Conservation (phyloP, 1,140 invertebrate genomes). For the Stegodyphus dumicola region DNA sequence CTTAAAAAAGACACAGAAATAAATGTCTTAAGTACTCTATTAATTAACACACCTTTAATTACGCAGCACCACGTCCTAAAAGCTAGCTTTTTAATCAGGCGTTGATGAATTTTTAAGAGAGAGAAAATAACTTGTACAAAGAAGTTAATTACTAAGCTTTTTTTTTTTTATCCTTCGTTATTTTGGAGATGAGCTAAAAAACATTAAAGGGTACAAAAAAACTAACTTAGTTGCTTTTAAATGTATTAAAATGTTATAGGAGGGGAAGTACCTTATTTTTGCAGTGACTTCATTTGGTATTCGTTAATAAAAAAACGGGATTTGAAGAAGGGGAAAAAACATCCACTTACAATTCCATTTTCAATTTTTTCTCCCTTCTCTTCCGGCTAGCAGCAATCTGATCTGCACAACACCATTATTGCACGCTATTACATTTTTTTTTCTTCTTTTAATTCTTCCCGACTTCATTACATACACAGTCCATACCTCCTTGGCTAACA, state of each 20-base stretch:
- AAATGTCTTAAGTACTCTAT: conserved; percentile 61
- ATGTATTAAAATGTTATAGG: conserved; percentile 60
- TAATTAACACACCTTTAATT: conserved; percentile 62
- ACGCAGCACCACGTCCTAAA: conserved; percentile 4
- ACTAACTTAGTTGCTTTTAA: conserved; percentile 59
- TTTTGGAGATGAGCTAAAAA: conserved; percentile 36
- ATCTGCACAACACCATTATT: conserved; percentile 57
- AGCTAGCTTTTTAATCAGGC: conserved; percentile 55
- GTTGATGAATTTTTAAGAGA: conserved; percentile 61
- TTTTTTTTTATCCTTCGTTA: conserved; percentile 35
- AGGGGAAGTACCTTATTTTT: conserved; percentile 45
- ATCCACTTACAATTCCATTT: conserved; percentile 59
- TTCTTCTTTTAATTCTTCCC: background rate
- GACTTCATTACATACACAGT: conserved; percentile 56
- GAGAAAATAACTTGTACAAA: conserved; percentile 59
- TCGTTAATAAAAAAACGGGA: conserved; percentile 44
- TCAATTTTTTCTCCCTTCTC: conserved; percentile 8
- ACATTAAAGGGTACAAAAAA: background rate
- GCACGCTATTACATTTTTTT: conserved; percentile 56
- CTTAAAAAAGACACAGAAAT: conserved; percentile 60
- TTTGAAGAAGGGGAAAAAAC: conserved; percentile 15
- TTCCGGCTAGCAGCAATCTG: conserved; percentile 24
- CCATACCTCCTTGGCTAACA: conserved; percentile 37
- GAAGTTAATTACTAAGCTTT: conserved; percentile 56
- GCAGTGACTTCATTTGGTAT: conserved; percentile 57